Conservation (phyloP, 1,140 invertebrate species). For the Antheraea mylitta region DNA sequence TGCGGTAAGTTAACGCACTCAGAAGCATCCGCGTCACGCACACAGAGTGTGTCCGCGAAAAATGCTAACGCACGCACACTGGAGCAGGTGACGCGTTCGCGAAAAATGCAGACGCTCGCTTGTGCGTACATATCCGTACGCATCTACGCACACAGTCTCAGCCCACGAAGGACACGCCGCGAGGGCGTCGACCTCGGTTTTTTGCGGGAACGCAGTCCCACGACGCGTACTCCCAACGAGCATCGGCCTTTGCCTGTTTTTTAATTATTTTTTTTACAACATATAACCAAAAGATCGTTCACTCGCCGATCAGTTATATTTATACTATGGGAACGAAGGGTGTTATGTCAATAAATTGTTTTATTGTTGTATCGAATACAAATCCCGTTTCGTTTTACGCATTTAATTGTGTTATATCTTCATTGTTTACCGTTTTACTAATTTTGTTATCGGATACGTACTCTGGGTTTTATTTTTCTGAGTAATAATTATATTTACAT, state of each 20-base stretch:
- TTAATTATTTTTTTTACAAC: constrained; percentile 27
- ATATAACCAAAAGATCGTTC: constrained; percentile 60
- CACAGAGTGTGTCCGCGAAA: constrained; percentile 14
- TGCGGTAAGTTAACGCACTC: constrained; percentile 57
- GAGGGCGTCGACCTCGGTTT: constrained; percentile 68
- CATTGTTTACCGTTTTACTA: constrained; percentile 2
- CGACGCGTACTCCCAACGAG: constrained; percentile 52
- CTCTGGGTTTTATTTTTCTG: not conserved
- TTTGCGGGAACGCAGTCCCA: constrained; percentile 64
- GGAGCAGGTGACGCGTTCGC: constrained; percentile 33
- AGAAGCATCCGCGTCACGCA: constrained; percentile 54
- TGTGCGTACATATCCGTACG: constrained; percentile 41
- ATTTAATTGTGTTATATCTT: constrained; percentile 19
- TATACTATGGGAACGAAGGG: constrained; percentile 55
- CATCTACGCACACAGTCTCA: constrained; percentile 48
- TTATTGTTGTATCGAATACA: constrained; percentile 14
- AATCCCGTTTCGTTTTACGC: constrained; percentile 21
- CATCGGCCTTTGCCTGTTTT: constrained; percentile 65
- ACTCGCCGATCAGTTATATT: constrained; percentile 33
- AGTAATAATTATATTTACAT: constrained; percentile 1
- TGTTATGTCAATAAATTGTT: constrained; percentile 63
- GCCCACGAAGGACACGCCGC: constrained; percentile 69
- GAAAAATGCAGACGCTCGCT: constrained; percentile 34
- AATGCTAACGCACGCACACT: constrained; percentile 41
- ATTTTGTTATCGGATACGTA: constrained; percentile 1